These are phyloP conservation scores for Corvus moneduloides DNA, from an alignment of 2,113 vertebrate species.

Conservation along the genomic window DNA sequence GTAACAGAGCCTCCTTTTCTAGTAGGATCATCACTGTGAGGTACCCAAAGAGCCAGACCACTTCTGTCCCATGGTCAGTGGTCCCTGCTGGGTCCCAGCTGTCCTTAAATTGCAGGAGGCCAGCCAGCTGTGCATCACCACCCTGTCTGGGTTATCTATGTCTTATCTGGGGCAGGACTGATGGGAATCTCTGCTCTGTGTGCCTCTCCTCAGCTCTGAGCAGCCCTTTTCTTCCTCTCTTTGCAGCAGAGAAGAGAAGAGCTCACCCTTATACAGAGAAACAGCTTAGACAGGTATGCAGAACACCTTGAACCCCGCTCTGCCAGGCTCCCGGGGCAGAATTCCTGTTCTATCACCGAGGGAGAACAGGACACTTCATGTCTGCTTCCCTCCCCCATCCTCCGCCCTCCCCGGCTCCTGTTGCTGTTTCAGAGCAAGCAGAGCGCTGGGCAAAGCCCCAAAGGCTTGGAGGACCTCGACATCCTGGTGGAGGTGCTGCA, in stretches of 20 bases:
- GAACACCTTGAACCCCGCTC: not conserved
- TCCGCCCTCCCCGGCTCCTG: not conserved
- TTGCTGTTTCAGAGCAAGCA: slow-evolving; percentile 68
- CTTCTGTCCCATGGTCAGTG: not conserved
- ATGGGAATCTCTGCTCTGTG: not conserved
- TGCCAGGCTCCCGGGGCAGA: slow-evolving; percentile 33
- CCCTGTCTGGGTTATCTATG: fast-evolving
- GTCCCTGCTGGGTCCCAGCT: not conserved
- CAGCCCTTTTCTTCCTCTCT: not conserved
- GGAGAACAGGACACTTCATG: slow-evolving; percentile 47
- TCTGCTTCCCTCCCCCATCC: not conserved
- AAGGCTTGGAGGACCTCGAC: slow-evolving; percentile 82
- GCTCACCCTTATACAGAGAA: slow-evolving; percentile 67
- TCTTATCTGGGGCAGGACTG: not conserved
- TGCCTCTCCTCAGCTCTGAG: not conserved
- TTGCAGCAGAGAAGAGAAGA: slow-evolving; percentile 73
- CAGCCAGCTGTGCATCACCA: not conserved
- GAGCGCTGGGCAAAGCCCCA: not conserved
- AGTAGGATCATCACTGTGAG: not conserved
- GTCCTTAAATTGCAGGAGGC: not conserved
- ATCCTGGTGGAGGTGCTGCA: slow-evolving; percentile 86
- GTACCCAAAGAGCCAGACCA: not conserved
- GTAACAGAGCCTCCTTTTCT: not conserved
- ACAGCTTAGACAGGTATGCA: slow-evolving; percentile 69
- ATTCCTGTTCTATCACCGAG: not conserved